Evolutionary conservation across 1,140 invertebrate species (phyloP), one percentile per base, ranked within the genome.

Genomic region (Orchestia grillus): DNA sequence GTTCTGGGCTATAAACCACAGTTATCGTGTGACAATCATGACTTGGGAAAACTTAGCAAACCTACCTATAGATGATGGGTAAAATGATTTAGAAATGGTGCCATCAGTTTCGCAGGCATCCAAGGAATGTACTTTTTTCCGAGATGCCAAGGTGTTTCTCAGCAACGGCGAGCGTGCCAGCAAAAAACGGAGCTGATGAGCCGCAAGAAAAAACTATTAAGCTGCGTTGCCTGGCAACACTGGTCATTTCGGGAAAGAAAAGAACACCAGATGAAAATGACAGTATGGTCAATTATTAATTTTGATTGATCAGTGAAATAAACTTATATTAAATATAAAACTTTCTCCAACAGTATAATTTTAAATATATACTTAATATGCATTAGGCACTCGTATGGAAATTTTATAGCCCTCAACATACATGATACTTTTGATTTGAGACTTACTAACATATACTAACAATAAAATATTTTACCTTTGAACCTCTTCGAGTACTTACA

Each of bases 71-170:
- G 4, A 42, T 42, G 43, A 42, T 11, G 28, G 41, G 28, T 28
- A 42, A 42, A 90, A 19, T 41, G 15, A 90, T 42, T 90, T 42
- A 42, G 88, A 90, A 42, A 90, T 90, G 88, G 88, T 90, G 28
- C 15, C 23, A 90, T 42, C 88, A 90, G 88, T 41, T 41, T 44
- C 28, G 1, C 41, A 90, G 88, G 88, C 43, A 90, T 90, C 88
- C 88, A 90, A 0, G 88, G 88, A 90, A 90, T 90, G 88, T 90
- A 90, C 8, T n/a, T 90, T 90, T 90, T 90, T 90, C 43, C 28
- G 36, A 44, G 88, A 44, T 90, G 88, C 88, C 88, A 11, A 41
- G 23, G 43, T 44, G 88, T 90, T 90, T 90, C 88, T 44, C 41
- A 90, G 88, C 88, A 90, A 90, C 88, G 6, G 88, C 88, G 88